Conservation (phyloP, 2,797 vertebrate genomes). For the Uromys caudimaculatus region DNA sequence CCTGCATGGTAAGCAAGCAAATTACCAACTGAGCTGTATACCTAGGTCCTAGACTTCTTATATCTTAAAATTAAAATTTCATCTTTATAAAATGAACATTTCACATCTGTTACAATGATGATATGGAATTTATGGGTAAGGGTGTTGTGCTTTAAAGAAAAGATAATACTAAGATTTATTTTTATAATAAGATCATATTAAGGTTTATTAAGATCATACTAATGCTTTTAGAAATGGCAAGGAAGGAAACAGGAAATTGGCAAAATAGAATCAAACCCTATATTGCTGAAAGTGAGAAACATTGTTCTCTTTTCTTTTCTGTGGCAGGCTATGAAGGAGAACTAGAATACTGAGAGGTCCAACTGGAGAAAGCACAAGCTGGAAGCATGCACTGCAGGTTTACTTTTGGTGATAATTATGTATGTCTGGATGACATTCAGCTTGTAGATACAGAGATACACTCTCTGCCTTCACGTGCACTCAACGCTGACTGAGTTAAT, state of each 20-base stretch:
- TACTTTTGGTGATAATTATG: background rate
- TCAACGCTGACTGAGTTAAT: background rate
- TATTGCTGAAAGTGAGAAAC: background rate
- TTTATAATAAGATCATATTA: background rate
- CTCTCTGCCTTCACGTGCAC: background rate
- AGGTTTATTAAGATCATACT: background rate
- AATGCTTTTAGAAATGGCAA: background rate
- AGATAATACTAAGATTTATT: background rate
- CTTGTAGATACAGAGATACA: background rate
- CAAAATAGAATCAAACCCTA: too few relatives aligned
- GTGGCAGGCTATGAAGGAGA: background rate
- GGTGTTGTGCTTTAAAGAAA: background rate
- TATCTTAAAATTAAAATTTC: background rate
- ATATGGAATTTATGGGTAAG: background rate
- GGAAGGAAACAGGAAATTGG: background rate
- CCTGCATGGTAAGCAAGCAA: accelerated
- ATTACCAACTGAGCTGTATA: background rate
- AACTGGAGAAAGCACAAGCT: background rate
- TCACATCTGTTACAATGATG: background rate
- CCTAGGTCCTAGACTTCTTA: background rate
- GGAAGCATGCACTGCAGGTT: background rate
- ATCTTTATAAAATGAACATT: background rate
- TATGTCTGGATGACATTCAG: constrained; percentile 5
- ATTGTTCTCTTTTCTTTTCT: background rate
- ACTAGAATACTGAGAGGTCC: background rate